A percentile compares a stretch with the other conserved stretches of the same genome.
phyloP scores from a whole-genome alignment of 2,888 invertebrate genomes.

The Nomada fabriciana region DNA sequence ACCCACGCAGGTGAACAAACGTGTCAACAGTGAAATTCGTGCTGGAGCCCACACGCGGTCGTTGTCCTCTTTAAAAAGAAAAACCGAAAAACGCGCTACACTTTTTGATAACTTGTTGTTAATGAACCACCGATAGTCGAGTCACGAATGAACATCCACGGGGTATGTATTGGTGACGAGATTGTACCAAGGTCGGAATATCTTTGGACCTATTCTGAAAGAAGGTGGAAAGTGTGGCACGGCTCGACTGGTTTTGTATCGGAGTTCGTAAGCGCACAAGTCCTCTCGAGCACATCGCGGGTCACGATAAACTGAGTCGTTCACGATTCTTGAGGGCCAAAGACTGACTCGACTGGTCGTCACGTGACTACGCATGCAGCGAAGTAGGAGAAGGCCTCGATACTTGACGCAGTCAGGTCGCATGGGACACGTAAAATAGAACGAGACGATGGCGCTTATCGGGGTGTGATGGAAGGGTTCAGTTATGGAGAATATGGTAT shows the following conservation, averaged over 20 bases:
- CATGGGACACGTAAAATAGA: conserved; percentile 34
- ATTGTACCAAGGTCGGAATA: conserved; percentile 27
- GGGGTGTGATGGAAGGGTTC: conserved; percentile 6
- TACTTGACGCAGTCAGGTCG: conserved; percentile 51
- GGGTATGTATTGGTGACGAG: background rate
- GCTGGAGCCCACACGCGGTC: background rate
- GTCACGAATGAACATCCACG: conserved; percentile 1
- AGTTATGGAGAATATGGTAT: background rate
- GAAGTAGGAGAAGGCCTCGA: conserved; percentile 52
- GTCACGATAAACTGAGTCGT: conserved; percentile 69
- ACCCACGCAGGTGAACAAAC: background rate
- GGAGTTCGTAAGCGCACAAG: background rate
- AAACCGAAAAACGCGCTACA: conserved; percentile 1
- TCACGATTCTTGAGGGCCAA: conserved; percentile 67
- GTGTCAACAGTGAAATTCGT: conserved; percentile 29
- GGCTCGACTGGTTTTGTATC: background rate
- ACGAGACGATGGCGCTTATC: conserved; percentile 40
- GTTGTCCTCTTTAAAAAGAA: conserved; percentile 24
- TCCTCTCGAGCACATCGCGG: conserved; percentile 44
- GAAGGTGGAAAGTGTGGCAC: background rate
- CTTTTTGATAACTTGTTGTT: background rate
- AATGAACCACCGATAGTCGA: conserved; percentile 22
- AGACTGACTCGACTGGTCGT: conserved; percentile 66
- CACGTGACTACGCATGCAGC: conserved; percentile 71
- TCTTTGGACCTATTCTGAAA: conserved; percentile 29